These are phyloP conservation scores for Stichodactyla mertensii DNA, from an alignment of 64 coral and sea anemone species.

Conservation along the genomic window DNA sequence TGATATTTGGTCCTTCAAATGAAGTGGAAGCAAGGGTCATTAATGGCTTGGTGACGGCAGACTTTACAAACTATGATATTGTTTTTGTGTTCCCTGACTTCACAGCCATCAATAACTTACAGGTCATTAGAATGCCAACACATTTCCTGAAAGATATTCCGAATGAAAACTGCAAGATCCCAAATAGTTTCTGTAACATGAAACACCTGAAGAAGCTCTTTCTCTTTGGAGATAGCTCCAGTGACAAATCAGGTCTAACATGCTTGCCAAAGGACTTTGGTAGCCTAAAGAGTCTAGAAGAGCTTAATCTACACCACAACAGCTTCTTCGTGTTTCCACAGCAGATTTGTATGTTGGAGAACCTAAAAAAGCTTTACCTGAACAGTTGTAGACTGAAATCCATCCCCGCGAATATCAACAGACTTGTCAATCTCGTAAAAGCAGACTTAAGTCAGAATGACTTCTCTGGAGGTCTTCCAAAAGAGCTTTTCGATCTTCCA, in stretches of 20 bases:
- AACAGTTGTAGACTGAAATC: slow-evolving; percentile 55
- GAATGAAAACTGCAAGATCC: slow-evolving; percentile 2
- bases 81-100: slow-evolving; percentile 39
- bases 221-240: slow-evolving; percentile 37
- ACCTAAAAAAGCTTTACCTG: slow-evolving; percentile 63
- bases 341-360: slow-evolving; percentile 49
- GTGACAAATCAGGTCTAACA: not conserved
- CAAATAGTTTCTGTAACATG: slow-evolving; percentile 32
- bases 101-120: slow-evolving; percentile 11
- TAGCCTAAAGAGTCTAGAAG: slow-evolving; percentile 30
- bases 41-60: slow-evolving; percentile 45
- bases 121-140: slow-evolving; percentile 61
- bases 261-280: slow-evolving; percentile 52
- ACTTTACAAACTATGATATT: slow-evolving; percentile 54
- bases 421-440: slow-evolving; percentile 38
- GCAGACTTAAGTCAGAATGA: slow-evolving; percentile 77
- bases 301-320: slow-evolving; percentile 66
- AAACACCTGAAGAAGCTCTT: slow-evolving; percentile 27
- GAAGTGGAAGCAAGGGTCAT: slow-evolving; percentile 15
- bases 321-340: slow-evolving; percentile 62
- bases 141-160: slow-evolving; percentile 41
- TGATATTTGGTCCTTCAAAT: slow-evolving; percentile 22
- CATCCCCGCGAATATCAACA: slow-evolving; percentile 43
- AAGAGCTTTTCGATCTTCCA: slow-evolving; percentile 52
- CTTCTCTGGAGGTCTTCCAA: slow-evolving; percentile 46